Conservation (phyloP, 2,888 invertebrate genomes). For the Geotrupes spiniger region DNA sequence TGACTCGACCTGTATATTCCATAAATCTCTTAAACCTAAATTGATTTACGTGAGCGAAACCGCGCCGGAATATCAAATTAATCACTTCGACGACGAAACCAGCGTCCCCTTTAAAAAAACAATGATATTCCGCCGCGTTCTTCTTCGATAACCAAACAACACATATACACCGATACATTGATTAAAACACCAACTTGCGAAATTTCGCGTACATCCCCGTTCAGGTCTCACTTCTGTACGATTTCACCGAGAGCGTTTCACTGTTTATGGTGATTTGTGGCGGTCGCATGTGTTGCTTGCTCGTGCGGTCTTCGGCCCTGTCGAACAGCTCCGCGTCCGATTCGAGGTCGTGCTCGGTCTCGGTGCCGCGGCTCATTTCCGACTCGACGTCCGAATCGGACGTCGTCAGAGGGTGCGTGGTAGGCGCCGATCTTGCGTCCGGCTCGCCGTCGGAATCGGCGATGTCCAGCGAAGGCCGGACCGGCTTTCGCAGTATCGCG, state of each 20-base stretch:
- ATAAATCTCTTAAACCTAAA: too few species aligned
- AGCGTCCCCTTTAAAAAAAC: too few species aligned
- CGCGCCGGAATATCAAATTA: too few species aligned
- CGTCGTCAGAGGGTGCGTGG: slow-evolving; percentile 1
- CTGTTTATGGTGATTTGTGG: slow-evolving; percentile 20
- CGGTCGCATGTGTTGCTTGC: slow-evolving; percentile 15
- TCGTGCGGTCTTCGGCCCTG: not conserved
- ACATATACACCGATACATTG: too few species aligned
- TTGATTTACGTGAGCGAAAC: too few species aligned
- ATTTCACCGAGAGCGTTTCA: slow-evolving; percentile 21
- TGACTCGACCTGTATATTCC: too few species aligned
- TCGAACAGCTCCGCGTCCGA: slow-evolving; percentile 1
- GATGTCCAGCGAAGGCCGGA: slow-evolving; percentile 54
- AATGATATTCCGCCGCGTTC: too few species aligned
- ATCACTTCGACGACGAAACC: too few species aligned
- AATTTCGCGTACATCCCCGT: not conserved
- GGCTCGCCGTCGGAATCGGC: slow-evolving; percentile 45
- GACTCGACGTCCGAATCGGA: slow-evolving; percentile 7
- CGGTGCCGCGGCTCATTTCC: slow-evolving; percentile 6
- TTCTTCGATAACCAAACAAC: too few species aligned
- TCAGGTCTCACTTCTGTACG: slow-evolving; percentile 20
- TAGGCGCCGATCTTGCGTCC: slow-evolving; percentile 11
- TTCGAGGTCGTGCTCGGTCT: not conserved
- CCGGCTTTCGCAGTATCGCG: slow-evolving; percentile 55
- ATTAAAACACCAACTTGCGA: slow-evolving; percentile 2